Conservation (phyloP, 2,888 invertebrate genomes). For the Rhodophaea formosa region DNA sequence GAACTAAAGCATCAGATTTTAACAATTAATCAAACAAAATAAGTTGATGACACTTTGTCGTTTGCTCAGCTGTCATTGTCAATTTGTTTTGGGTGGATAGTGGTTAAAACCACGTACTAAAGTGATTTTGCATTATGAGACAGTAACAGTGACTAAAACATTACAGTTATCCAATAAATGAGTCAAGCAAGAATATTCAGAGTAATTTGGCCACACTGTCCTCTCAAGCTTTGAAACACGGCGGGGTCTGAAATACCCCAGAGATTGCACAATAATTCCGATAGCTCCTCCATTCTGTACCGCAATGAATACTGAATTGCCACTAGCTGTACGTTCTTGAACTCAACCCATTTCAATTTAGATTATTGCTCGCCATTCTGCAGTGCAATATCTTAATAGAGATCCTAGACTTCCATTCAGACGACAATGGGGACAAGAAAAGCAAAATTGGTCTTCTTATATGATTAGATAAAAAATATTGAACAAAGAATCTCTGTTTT, state of each 20-base stretch:
- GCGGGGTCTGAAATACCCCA: slow-evolving; percentile 54
- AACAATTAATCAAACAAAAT: too few relatives aligned
- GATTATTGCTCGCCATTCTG: slow-evolving; percentile 57
- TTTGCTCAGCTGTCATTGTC: too few relatives aligned
- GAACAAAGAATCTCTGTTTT: too few relatives aligned
- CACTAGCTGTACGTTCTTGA: slow-evolving; percentile 50
- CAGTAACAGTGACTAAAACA: too few relatives aligned
- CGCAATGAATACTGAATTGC: slow-evolving; percentile 74
- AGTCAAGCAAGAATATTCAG: too few relatives aligned
- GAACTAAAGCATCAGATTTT: too few relatives aligned
- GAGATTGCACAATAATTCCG: slow-evolving; percentile 77
- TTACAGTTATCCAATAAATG: too few relatives aligned
- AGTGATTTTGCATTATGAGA: too few relatives aligned
- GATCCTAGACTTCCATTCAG: slow-evolving; percentile 9
- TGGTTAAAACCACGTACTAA: too few relatives aligned
- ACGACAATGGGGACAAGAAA: slow-evolving; percentile 21
- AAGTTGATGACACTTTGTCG: too few relatives aligned
- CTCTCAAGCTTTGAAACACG: slow-evolving; percentile 40
- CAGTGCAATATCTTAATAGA: slow-evolving; percentile 55
- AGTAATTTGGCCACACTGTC: slow-evolving; percentile 11
- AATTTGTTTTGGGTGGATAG: too few relatives aligned
- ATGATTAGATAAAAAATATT: too few relatives aligned
- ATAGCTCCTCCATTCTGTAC: slow-evolving; percentile 66
- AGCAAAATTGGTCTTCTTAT: neutral
- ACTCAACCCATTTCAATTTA: slow-evolving; percentile 73